Evolutionary conservation across 2,888 invertebrate species (phyloP).

Genomic region (Synanthedon vespiformis): DNA sequence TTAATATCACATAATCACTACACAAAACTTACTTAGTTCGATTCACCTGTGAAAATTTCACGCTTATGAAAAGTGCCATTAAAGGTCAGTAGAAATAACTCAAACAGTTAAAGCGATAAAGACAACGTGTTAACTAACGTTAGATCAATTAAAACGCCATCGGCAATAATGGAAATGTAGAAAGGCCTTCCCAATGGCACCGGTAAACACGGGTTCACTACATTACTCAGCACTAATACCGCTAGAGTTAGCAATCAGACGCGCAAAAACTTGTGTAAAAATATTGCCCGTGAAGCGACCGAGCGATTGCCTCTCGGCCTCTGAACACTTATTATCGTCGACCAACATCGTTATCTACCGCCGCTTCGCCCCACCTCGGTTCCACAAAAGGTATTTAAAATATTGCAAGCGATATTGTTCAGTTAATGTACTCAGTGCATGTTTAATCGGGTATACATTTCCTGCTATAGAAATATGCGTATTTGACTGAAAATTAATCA

Average conservation of each 20-base stretch:
- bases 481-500: too few relatives aligned
- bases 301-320: constrained; percentile 21
- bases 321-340: constrained; percentile 40
- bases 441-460: too few relatives aligned
- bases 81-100: constrained; percentile 6
- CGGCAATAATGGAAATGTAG: neutral
- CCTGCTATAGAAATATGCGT: too few relatives aligned
- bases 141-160: neutral
- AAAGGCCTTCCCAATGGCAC: neutral
- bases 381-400: neutral
- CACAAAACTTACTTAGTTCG: neutral
- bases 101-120: neutral
- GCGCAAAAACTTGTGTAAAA: constrained; percentile 27
- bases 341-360: constrained; percentile 45
- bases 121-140: neutral
- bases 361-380: constrained; percentile 34
- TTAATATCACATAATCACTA: constrained; percentile 6
- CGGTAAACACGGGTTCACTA: constrained; percentile 10
- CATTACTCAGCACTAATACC: constrained; percentile 15
- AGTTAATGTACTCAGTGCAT: too few relatives aligned
- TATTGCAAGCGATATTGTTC: constrained; percentile 6
- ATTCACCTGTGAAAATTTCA: constrained; percentile 2
- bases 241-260: constrained; percentile 25
- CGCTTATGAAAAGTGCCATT: constrained; percentile 10
- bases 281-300: constrained; percentile 16